phyloP scores from a whole-genome alignment of 2,888 invertebrate genomes.

The Lasioglossum malachurum region DNA sequence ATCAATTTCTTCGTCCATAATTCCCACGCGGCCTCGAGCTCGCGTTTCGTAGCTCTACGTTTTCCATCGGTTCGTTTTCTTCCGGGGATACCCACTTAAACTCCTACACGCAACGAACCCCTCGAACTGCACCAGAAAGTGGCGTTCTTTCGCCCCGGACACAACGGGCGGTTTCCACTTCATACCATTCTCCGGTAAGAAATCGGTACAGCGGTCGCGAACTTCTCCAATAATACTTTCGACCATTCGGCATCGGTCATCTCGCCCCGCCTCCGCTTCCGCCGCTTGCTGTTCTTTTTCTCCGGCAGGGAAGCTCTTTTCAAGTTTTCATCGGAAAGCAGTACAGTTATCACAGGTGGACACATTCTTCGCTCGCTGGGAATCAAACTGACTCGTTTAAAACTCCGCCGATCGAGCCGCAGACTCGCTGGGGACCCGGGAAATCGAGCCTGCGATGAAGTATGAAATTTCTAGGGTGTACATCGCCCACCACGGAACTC shows the following conservation, averaged over 20 bases:
- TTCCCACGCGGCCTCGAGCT: conserved; percentile 3
- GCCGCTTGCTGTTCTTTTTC: conserved; percentile 19
- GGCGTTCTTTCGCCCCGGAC: conserved; percentile 34
- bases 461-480: neutral
- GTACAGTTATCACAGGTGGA: conserved; percentile 68
- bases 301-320: conserved; percentile 62
- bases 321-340: conserved; percentile 69
- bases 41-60: neutral
- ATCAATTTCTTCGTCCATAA: neutral
- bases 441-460: conserved; percentile 2
- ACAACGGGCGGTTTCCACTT: conserved; percentile 50
- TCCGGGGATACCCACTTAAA: conserved; percentile 35
- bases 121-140: conserved; percentile 15
- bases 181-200: conserved; percentile 64
- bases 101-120: conserved; percentile 20
- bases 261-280: neutral
- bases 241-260: conserved; percentile 47
- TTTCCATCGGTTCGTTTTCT: neutral
- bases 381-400: conserved; percentile 66
- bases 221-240: conserved; percentile 75
- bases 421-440: conserved; percentile 52
- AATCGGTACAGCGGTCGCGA: conserved; percentile 62
- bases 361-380: conserved; percentile 54
- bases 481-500: neutral
- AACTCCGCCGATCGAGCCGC: conserved; percentile 50